Conservation (phyloP, 2,797 vertebrate genomes). For the Leucoraja ocellata region DNA sequence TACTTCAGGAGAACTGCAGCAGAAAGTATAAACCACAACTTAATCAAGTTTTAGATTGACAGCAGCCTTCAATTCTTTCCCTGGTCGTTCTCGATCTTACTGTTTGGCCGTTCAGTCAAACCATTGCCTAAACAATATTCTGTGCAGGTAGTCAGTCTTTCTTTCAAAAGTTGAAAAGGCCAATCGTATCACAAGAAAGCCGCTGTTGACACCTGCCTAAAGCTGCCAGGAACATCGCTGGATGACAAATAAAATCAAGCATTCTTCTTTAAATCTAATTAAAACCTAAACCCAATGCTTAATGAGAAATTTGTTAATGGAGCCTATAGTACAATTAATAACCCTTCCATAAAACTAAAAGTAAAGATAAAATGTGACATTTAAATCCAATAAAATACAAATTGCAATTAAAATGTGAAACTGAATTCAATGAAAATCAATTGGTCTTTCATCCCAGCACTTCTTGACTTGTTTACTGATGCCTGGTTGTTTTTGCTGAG, state of each 20-base stretch:
- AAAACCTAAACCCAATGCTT: not conserved
- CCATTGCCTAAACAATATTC: not conserved
- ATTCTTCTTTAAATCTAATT: not conserved
- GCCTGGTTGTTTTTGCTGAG: not conserved
- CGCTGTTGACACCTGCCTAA: not conserved
- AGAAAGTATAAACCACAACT: not conserved
- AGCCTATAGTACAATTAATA: slow-evolving; percentile 10
- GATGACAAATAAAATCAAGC: not conserved
- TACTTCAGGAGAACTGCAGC: not conserved
- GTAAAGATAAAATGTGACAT: not conserved
- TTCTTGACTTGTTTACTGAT: not conserved
- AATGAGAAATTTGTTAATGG: slow-evolving; percentile 4
- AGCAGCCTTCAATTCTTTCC: not conserved
- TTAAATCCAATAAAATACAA: not conserved
- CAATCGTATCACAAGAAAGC: not conserved
- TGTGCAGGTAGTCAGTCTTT: not conserved
- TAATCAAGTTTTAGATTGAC: not conserved
- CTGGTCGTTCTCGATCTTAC: not conserved
- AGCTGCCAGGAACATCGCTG: not conserved
- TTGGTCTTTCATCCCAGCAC: not conserved
- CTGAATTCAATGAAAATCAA: not conserved
- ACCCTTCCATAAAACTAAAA: not conserved
- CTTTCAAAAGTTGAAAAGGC: not conserved
- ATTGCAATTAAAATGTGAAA: not conserved
- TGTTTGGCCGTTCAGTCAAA: not conserved